Evolutionary conservation across 2,797 vertebrate genomes (phyloP), one percentile per base, ranked within the genome.

Genomic region (Fistularia tabacaria): DNA sequence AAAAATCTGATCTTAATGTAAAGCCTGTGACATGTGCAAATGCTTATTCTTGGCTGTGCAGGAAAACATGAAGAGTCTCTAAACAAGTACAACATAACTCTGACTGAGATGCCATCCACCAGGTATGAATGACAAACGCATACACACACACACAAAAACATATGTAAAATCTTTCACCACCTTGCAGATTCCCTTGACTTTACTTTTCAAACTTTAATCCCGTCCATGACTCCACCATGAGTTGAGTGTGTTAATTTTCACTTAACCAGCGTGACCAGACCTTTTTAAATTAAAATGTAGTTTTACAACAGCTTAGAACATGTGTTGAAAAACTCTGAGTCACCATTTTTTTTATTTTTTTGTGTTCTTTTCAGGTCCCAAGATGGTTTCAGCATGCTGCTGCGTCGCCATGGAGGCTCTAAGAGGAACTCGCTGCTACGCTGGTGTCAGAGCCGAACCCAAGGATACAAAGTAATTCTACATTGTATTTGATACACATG

Each of bases 341-440:
- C 25, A 25, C 25, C 25, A 3, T 25, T 2, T 25, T 25, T 25
- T 25, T 25, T n/a, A n/a, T n/a, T n/a, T 25, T 25, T 25, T 25
- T 2, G 5, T 38, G 14, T 14, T 49, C 13, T 56, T 42, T 57
- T 73, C 68, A 92, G 91, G 69, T 81, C 87, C 49, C 90, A 86
- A 71, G 92, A 92, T 62, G 89, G 91, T 55, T 89, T 92, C 58
- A 91, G 84, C 61, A 69, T 85, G 39, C 85, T 92, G 65, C 75
- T 93, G 63, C 90, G 91, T 59, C 92, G 89, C 50, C 91, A 93
- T 4, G 92, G 92, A 46, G 91, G 92, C 56, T 93, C 92, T 0
- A 93, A 92, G 59, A 86, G 92, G 51, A 93, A 93, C 70, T 91
- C 91, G 0, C 83, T 93, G 52, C 88, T 93, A 43, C 90, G 89